Percentiles rank a stretch among this genome's conserved stretches.
Evolutionary conservation across 2,888 invertebrate genomes (phyloP).

Genomic region (Ochropleura plecta): DNA sequence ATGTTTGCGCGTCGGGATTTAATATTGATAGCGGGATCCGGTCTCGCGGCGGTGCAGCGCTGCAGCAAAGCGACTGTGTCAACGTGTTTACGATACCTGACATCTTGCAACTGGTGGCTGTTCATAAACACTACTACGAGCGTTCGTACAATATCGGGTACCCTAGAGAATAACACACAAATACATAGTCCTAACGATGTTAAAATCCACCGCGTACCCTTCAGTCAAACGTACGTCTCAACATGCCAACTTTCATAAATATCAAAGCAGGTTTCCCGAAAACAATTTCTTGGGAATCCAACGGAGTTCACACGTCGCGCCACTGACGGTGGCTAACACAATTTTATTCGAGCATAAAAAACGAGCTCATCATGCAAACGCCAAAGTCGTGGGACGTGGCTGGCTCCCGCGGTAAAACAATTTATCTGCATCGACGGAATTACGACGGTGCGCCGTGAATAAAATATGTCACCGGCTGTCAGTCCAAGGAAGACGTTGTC

Average conservation of each 20-base stretch:
- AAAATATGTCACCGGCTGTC: constrained; percentile 90
- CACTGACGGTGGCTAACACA: constrained; percentile 85
- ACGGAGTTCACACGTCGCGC: constrained; percentile 84
- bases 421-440: constrained; percentile 91
- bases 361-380: constrained; percentile 90
- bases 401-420: constrained; percentile 89
- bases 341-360: constrained; percentile 90
- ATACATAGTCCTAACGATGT: constrained; percentile 67
- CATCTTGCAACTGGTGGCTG: constrained; percentile 70
- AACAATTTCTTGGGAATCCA: constrained; percentile 87
- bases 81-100: constrained; percentile 67
- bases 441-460: constrained; percentile 89
- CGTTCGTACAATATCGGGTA: constrained; percentile 49
- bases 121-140: constrained; percentile 50
- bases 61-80: constrained; percentile 64
- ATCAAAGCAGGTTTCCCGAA: constrained; percentile 86
- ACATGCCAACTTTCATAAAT: constrained; percentile 88
- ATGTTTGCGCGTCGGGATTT: constrained; percentile 77
- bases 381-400: constrained; percentile 88
- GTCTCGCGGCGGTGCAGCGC: constrained; percentile 49
- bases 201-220: constrained; percentile 79
- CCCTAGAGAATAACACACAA: constrained; percentile 67
- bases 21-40: constrained; percentile 82
- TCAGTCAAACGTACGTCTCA: constrained; percentile 83
- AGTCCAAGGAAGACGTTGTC: constrained; percentile 83